Base-by-base conservation (phyloP, 64 coral and sea anemone species). In the Acropora yongei region DNA sequence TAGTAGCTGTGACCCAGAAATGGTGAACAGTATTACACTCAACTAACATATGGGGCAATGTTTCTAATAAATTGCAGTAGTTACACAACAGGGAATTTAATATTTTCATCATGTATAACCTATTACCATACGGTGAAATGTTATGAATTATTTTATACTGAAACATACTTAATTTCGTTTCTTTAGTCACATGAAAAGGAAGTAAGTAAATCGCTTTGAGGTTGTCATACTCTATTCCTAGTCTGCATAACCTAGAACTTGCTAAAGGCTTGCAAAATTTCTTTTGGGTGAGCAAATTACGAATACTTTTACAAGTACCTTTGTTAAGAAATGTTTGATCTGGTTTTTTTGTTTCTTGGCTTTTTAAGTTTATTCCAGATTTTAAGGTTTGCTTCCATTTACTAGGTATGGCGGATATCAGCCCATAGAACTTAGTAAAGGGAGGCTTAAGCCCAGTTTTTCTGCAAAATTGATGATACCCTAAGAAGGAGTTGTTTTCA, bases 91-190 rank as follows among this genome's bases (percentile, higher is more conserved):
- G 65, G 44, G 65, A 71, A 49, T 87, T 41, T 39, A 87, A 6
- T 72, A 87, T 48, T 48, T 87, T 87, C 84, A 87, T 47, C 44
- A 30, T 75, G 5, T 86, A 55, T 71, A 87, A 57, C 66, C 66
- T 42, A 6, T 87, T 87, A 55, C 84, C 84, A 41, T 87, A 55
- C 8, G 66, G 67, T 55, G 74, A 55, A 41, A 73, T 87, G 20
- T 87, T 87, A 30, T 87, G 42, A 75, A 87, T 68, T 46, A 72
- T 86, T 72, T 86, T 72, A 72, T 46, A 72, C 19, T 87, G 41
- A 87, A 87, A 87, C 44, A 73, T 87, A 39, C 44, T 50, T 49
- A 73, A 73, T 73, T 87, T 75, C 16, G 67, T 55, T 81, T 51
- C 57, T 81, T 81, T 49, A 87, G 84, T 87, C 49, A 87, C 2